Evolutionary conservation across 2,888 invertebrate genomes (phyloP), one percentile per base, ranked within the genome.

Genomic region (Dynastes hyllus): DNA sequence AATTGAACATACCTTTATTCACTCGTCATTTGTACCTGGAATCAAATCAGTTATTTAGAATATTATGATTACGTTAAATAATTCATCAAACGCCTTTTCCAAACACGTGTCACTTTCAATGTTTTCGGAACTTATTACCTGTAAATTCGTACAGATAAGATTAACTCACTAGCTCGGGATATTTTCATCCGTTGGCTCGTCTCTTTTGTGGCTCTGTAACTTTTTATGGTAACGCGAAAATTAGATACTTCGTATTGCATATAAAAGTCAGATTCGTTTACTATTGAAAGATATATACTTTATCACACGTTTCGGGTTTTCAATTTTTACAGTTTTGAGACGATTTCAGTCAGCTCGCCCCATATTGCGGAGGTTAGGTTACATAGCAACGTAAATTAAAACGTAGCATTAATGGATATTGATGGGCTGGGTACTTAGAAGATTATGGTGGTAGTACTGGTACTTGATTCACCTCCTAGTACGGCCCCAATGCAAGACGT

Each of bases 11-110:
- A 22, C 32, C 2, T 63, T 29, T 13, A 29, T 63, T 27, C 63
- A 29, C 13, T 63, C 6, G 32, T 63, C 13, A 63, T 29, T 63
- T 63, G 29, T 63, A 63, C 63, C 0, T 63, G 22, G 27, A 63
- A 63, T 29, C 29, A 29, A 29, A 29, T 3, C 63, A 29, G 63
- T 63, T 63, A 29, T 63, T 63, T 63, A 29, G 29, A 63, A 63
- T 63, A 63, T 29, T 63, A 63, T 63, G 29, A 63, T 29, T 63
- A 22, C 22, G 22, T 22, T 22, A 22, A 22, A 22, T 22, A 22
- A 22, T 22, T 22, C 22, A 22, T 22, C 22, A 29, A 63, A 63
- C 29, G 13, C 27, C 63, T 9, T 63, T 29, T 29, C 29, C 13
- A 63, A 63, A 29, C 32, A 8, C 32, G 29, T 63, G 13, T 29